Percentiles rank a stretch among this genome's conserved stretches.
phyloP scores from a whole-genome alignment of 37 sponge, comb jelly and placozoan genomes.

The Chondrosia reniformis region DNA sequence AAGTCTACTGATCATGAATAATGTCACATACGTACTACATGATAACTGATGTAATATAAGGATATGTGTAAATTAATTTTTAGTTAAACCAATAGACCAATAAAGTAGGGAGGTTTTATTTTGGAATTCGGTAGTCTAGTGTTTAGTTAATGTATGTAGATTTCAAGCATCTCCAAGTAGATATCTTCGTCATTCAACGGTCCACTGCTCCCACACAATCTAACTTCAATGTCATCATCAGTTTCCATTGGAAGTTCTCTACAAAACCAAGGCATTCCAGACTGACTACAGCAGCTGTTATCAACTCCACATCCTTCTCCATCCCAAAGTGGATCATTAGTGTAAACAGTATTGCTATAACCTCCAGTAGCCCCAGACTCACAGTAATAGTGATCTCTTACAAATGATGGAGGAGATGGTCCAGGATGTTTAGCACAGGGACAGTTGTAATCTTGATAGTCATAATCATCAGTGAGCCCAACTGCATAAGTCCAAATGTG shows the following conservation, averaged over 20 bases:
- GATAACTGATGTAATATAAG: too few relatives aligned
- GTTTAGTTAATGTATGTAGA: slow-evolving; percentile 17
- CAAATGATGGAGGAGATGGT: slow-evolving; percentile 1
- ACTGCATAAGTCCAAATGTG: slow-evolving; percentile 48
- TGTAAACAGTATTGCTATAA: neutral
- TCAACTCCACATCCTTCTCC: slow-evolving; percentile 22
- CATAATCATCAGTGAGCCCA: neutral
- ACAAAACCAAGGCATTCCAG: slow-evolving; percentile 29
- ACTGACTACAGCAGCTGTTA: slow-evolving; percentile 13
- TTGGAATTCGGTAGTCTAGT: neutral
- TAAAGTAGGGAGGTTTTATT: neutral
- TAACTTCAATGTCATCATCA: slow-evolving; percentile 22
- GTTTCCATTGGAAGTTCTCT: slow-evolving; percentile 7
- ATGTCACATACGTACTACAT: too few relatives aligned
- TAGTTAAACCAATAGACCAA: too few relatives aligned
- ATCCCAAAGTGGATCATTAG: slow-evolving; percentile 27
- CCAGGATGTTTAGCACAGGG: slow-evolving; percentile 13
- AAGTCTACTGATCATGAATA: too few relatives aligned
- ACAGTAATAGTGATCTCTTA: slow-evolving; percentile 12
- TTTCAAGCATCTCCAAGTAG: neutral
- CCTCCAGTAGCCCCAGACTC: slow-evolving; percentile 10
- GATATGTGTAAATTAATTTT: too few relatives aligned
- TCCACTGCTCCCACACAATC: neutral
- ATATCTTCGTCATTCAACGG: neutral
- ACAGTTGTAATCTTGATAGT: neutral